Evolutionary conservation across 2,113 vertebrate species (phyloP), one percentile per base, ranked within the genome.

Genomic region (Microtus ochrogaster): DNA sequence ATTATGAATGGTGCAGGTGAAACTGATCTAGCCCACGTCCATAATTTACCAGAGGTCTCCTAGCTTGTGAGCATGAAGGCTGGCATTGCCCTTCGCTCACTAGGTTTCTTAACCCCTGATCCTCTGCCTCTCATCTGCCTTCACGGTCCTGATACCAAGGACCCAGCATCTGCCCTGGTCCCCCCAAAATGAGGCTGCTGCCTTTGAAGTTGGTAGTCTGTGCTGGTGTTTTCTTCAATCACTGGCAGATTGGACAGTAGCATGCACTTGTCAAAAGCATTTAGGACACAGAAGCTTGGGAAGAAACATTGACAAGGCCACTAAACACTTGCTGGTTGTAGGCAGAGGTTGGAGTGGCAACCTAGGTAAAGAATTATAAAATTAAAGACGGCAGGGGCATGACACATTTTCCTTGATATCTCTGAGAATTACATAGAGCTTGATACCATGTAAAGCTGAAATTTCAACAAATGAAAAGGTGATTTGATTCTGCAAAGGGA

Each of bases 151-250:
- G 17, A 33, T 26, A n/a, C 0, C 14, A 28, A 28, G 39, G 26
- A 2, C n/a, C 73, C 68, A 7, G 77, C 28, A 0, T 39, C 49
- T 72, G 49, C 28, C 52, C 39, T 2, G 41, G 8, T n/a, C 66
- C 83, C 28, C 19, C 1, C 49, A 76, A 79, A 86, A 19, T 0
- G 8, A 94, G 36, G 41, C 30, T 7, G 13, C 52, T 52, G 47
- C 78, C 90, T 95, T 81, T 61, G 61, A 95, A 91, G 89, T 78
- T 17, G 52, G 55, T 36, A 33, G 47, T 79, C 87, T n/a, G 21
- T 44, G 39, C 17, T 49, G 68, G 58, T 30, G 0, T 36, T 92
- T 78, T 44, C 66, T 91, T 85, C 79, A 89, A 68, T 87, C 44
- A 47, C 16, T 1, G 0, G 77, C 16, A 28, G 7, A 82, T n/a